A percentile compares a stretch with the other conserved stretches of the same genome.
Evolutionary conservation across 2,888 invertebrate genomes (phyloP).

Genomic region (Chelonus formosanus): DNA sequence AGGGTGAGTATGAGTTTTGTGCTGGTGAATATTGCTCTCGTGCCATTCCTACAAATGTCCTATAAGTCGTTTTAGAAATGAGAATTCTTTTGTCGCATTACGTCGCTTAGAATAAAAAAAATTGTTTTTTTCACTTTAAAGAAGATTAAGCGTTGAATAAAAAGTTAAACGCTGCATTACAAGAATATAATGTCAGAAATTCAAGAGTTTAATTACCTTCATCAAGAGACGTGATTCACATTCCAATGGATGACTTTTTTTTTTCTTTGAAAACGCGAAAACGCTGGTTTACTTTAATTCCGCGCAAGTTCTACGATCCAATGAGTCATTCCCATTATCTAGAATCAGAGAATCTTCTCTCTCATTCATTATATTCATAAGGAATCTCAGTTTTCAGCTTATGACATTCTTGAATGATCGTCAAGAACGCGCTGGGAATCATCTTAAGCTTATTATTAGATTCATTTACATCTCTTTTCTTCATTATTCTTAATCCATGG

Average conservation of each 20-base stretch:
- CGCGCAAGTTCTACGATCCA: slow-evolving; percentile 23
- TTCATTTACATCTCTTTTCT: too few species aligned
- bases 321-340: slow-evolving; percentile 31
- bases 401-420: slow-evolving; percentile 14
- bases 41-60: too few species aligned
- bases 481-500: too few species aligned
- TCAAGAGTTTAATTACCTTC: slow-evolving; percentile 7
- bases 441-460: too few species aligned
- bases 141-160: background rate
- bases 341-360: slow-evolving; percentile 10
- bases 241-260: slow-evolving; percentile 1
- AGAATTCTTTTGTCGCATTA: too few species aligned
- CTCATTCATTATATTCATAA: slow-evolving; percentile 14
- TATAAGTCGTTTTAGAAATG: too few species aligned
- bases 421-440: background rate
- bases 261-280: background rate
- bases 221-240: slow-evolving; percentile 21
- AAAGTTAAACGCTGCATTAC: background rate
- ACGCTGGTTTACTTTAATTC: slow-evolving; percentile 20
- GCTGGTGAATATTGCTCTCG: too few species aligned
- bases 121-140: too few species aligned
- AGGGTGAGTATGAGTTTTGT: too few species aligned
- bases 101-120: too few species aligned
- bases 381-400: slow-evolving; percentile 12
- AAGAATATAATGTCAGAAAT: slow-evolving; percentile 4